A percentile compares a stretch with the other conserved stretches of the same genome.
phyloP scores from a whole-genome alignment of 2,113 vertebrate genomes.

The Saguinus midas region DNA sequence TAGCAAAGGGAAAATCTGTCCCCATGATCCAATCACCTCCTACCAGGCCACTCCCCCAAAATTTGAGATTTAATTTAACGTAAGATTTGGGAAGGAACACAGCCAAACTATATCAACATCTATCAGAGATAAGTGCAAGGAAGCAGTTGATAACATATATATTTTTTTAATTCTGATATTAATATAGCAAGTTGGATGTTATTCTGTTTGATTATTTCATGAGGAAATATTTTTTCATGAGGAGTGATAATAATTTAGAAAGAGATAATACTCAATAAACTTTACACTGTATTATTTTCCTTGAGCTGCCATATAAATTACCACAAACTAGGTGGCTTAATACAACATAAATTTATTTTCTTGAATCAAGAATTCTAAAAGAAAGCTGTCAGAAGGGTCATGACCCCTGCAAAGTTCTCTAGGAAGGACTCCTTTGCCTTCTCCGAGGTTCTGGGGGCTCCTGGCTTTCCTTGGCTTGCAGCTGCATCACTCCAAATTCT shows the following conservation, averaged over 20 bases:
- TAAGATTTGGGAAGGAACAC: no score
- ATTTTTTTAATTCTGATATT: neutral
- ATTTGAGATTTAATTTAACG: no score
- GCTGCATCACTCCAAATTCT: neutral
- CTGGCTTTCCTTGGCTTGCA: neutral
- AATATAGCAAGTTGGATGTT: neutral
- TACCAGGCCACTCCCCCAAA: no score
- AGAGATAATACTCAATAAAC: neutral
- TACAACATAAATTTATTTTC: neutral
- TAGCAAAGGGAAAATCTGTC: no score
- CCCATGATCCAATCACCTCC: no score
- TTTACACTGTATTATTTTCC: neutral
- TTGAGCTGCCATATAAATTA: neutral
- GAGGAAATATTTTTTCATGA: neutral
- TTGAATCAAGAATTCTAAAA: neutral
- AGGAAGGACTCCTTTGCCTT: neutral
- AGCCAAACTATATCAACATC: neutral
- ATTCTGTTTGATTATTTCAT: neutral
- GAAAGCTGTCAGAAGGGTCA: neutral
- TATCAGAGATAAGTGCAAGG: neutral
- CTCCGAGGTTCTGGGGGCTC: fast-evolving
- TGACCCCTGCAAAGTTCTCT: neutral
- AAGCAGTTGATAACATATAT: neutral
- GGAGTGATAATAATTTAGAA: neutral
- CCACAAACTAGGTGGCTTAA: neutral